A percentile compares a stretch with the other conserved stretches of the same genome.
Evolutionary conservation across 1,140 invertebrate genomes (phyloP).

Genomic region (Zophobas atratus): DNA sequence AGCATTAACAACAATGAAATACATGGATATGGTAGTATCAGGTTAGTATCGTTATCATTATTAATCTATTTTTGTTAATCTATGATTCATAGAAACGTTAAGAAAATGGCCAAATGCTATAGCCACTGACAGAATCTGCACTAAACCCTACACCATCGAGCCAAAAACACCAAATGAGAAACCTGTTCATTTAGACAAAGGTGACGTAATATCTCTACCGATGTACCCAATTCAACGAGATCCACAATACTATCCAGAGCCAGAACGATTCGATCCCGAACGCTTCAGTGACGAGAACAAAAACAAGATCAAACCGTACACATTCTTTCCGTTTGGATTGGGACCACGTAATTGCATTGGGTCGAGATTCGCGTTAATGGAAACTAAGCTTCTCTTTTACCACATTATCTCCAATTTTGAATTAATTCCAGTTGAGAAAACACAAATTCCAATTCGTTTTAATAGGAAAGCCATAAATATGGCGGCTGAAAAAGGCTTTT

Average conservation of each 20-base stretch:
- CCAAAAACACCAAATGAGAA: conserved; percentile 45
- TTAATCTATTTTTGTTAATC: neutral
- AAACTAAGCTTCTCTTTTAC: no score
- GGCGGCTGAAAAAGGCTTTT: no score
- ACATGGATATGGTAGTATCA: no score
- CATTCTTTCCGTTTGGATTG: no score
- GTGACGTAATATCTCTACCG: conserved; percentile 61
- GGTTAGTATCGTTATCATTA: no score
- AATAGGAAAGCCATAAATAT: no score
- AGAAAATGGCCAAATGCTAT: conserved; percentile 53
- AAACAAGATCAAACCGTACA: conserved; percentile 63
- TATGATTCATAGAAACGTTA: conserved; percentile 66
- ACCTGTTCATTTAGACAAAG: conserved; percentile 58
- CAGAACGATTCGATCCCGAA: conserved; percentile 64
- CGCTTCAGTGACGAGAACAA: no score
- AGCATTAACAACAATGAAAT: no score
- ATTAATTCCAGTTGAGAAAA: no score
- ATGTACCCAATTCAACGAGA: conserved; percentile 61
- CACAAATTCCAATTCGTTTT: no score
- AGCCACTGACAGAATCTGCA: conserved; percentile 15
- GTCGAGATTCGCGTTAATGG: conserved; percentile 68
- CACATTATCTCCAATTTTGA: no score
- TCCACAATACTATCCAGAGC: conserved; percentile 4
- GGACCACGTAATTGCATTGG: conserved; percentile 66
- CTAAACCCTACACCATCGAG: no score